Percentiles rank a stretch among this genome's conserved stretches.
Conservation (phyloP, 2,113 vertebrate species). For the Atrichornis clamosus region DNA sequence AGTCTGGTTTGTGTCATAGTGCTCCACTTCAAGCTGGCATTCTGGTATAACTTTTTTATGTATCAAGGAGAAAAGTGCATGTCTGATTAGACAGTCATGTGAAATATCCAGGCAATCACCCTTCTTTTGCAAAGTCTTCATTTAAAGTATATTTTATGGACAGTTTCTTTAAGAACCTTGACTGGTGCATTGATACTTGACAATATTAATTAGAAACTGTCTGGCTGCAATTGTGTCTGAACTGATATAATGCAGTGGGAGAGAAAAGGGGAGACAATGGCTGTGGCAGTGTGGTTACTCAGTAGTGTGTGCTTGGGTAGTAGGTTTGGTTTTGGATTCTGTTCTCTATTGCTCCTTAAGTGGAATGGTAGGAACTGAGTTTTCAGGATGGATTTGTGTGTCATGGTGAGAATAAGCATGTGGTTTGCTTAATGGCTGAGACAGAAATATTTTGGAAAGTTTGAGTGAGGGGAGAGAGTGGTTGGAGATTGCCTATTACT, state of each 20-base stretch:
- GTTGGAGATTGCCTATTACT: neutral
- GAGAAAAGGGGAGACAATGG: neutral
- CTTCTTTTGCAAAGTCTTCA: neutral
- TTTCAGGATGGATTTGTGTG: fast-evolving
- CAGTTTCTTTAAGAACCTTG: neutral
- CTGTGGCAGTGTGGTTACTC: neutral
- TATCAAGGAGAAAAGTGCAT: neutral
- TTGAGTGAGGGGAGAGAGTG: neutral
- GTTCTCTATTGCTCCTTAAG: neutral
- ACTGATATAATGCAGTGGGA: neutral
- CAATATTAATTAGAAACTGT: neutral
- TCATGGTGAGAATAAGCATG: neutral
- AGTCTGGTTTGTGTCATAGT: neutral
- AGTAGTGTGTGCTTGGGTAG: neutral
- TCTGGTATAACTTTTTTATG: neutral
- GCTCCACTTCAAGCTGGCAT: neutral
- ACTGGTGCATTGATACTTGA: neutral
- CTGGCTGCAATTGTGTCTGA: neutral
- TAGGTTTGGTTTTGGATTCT: neutral
- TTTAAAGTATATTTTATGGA: neutral
- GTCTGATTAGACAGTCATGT: neutral
- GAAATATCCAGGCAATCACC: neutral
- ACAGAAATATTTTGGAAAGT: neutral
- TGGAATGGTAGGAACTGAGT: neutral
- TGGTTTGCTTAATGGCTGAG: neutral